Evolutionary conservation across 2,797 vertebrate species (phyloP).

Genomic region (Lophotriccus pileatus): DNA sequence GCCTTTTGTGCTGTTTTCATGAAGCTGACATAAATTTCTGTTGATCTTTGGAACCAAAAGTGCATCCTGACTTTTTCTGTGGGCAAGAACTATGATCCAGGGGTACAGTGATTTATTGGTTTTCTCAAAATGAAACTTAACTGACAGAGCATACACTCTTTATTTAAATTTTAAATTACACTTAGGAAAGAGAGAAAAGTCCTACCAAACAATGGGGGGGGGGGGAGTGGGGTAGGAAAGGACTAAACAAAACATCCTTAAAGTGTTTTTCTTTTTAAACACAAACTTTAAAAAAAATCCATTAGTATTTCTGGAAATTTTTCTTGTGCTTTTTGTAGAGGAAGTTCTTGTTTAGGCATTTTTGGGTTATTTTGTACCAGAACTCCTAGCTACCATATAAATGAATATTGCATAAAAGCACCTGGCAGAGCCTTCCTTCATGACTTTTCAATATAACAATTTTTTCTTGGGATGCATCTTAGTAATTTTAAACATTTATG

Average conservation of each 20-base stretch:
- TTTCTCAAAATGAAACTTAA: neutral
- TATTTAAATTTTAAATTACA: neutral
- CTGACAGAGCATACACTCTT: neutral
- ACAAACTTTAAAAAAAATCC: neutral
- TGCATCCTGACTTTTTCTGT: neutral
- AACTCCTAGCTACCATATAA: neutral
- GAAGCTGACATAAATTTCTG: neutral
- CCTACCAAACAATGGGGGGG: neutral
- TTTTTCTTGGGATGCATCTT: neutral
- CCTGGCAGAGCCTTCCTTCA: neutral
- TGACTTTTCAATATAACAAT: neutral
- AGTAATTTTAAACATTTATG: neutral
- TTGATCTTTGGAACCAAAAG: neutral
- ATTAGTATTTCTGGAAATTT: neutral
- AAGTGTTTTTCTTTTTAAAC: neutral
- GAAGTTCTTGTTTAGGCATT: neutral
- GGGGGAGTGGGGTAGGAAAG: neutral
- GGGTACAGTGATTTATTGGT: neutral
- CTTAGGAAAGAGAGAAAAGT: neutral
- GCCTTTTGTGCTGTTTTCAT: neutral
- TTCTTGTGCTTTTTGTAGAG: neutral
- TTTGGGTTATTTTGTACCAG: neutral
- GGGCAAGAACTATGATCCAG: neutral
- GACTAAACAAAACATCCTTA: neutral
- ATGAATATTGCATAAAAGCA: neutral